Evolutionary conservation across 1,140 invertebrate species (phyloP).

Genomic region (Meloidogyne chitwoodi): DNA sequence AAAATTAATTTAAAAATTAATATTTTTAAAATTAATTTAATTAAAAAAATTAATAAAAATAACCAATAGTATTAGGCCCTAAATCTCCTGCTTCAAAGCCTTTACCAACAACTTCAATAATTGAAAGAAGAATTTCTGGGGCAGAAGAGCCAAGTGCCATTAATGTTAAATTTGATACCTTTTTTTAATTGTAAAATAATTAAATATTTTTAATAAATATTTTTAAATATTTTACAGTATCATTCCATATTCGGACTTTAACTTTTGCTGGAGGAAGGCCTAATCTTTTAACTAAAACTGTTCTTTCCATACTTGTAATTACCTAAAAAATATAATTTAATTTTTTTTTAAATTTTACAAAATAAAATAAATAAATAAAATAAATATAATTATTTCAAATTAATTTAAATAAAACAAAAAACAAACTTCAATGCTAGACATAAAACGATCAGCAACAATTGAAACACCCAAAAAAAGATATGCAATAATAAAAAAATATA

Average conservation of each 20-base stretch:
- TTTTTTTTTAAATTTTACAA: no score
- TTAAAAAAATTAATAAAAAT: no score
- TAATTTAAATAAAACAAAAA: neutral
- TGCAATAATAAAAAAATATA: constrained; percentile 81
- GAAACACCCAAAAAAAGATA: constrained; percentile 97
- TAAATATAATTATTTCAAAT: neutral
- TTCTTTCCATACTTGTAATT: constrained; percentile 47
- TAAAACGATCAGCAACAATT: constrained; percentile 95
- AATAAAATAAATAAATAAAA: neutral
- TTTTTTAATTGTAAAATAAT: constrained; percentile 2
- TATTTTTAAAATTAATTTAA: no score
- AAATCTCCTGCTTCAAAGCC: constrained; percentile 80
- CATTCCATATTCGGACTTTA: constrained; percentile 71
- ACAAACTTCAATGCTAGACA: constrained; percentile 95
- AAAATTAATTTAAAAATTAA: no score
- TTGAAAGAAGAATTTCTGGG: constrained; percentile 91
- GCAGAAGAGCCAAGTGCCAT: constrained; percentile 98
- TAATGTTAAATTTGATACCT: constrained; percentile 81
- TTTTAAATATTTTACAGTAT: constrained; percentile 72
- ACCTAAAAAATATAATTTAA: neutral
- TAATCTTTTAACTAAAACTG: constrained; percentile 61
- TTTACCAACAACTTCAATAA: constrained; percentile 84
- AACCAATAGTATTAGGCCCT: constrained; percentile 87
- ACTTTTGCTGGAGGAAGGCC: constrained; percentile 57
- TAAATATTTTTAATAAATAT: neutral